Evolutionary conservation across 2,113 vertebrate genomes (phyloP), one percentile per base, ranked within the genome.

Genomic region (Saccopteryx bilineata): DNA sequence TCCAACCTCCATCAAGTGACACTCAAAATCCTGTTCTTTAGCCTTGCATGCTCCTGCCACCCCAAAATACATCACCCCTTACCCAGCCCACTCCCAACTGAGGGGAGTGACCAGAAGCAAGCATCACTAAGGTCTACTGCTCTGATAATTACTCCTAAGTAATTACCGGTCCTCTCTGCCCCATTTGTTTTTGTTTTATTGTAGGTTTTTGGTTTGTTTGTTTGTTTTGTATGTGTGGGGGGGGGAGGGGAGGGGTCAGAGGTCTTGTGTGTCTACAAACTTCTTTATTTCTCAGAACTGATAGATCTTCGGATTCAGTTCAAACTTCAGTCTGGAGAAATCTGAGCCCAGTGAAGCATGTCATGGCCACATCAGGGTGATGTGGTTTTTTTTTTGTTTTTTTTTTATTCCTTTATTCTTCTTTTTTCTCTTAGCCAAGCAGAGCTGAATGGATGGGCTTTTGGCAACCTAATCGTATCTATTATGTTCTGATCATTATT

Each of bases 401-500:
- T 84, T 46, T 81, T 23, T 39, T 39, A 39, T 39, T 39, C 39
- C 39, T 39, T 39, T 39, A 39, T 39, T 39, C 39, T 54, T 58
- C 4, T 26, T 66, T 89, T 61, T 54, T 52, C 78, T 61, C 31
- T 74, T 78, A 56, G 80, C 80, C 28, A 88, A 89, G 82, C 11
- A 23, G 39, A 81, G 69, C 58, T 96, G 96, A 98, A 97, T 96
- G 95, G 71, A 84, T 23, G 68, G 74, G 96, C 83, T 83, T 48
- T 2, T 96, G 97, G 94, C 96, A 97, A 94, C 92, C 79, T 95
- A 86, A 93, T 93, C 5, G 5, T 63, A 94, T 97, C 97, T 93
- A 91, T 94, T 97, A n/a, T 97, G 96, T 91, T 95, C 90, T 84
- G 93, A 95, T 92, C 95, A 94, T 84, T 95, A 96, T 94, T 89